A percentile compares a stretch with the other conserved stretches of the same genome.
phyloP scores from a whole-genome alignment of 37 sponge, comb jelly and placozoan genomes.

The Eunapius fragilis region DNA sequence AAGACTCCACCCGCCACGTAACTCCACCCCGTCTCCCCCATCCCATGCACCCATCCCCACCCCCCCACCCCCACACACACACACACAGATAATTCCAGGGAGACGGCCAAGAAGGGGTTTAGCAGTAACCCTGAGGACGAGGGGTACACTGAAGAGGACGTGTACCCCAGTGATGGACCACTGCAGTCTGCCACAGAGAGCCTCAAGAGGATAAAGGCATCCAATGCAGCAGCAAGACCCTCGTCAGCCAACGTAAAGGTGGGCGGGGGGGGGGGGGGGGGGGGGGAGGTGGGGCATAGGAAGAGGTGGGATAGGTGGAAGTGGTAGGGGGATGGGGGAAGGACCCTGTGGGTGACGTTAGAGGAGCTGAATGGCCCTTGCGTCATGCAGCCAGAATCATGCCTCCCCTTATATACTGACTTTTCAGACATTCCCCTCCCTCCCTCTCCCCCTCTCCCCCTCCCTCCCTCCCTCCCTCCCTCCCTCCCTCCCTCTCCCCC shows the following conservation, averaged over 20 bases:
- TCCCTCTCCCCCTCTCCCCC: too few relatives aligned
- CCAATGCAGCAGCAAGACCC: background rate
- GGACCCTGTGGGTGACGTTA: background rate
- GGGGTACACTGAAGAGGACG: constrained; percentile 21
- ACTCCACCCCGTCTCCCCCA: background rate
- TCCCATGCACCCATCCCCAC: background rate
- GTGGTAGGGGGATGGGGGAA: background rate
- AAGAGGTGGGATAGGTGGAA: background rate
- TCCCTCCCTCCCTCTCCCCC: too few relatives aligned
- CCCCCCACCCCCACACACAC: background rate
- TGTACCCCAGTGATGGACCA: constrained; percentile 42
- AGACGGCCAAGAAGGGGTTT: constrained; percentile 23
- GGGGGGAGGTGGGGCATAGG: background rate
- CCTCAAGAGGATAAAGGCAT: constrained; percentile 20
- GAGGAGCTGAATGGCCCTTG: too few relatives aligned
- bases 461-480: too few relatives aligned
- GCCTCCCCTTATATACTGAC: too few relatives aligned
- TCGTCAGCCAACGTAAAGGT: background rate
- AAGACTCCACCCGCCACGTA: background rate
- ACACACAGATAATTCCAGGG: background rate
- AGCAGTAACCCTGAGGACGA: constrained; percentile 32
- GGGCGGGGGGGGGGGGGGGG: background rate
- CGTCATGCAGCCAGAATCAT: too few relatives aligned
- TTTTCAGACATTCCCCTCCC: too few relatives aligned
- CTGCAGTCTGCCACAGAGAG: constrained; percentile 37